Evolutionary conservation across 2,797 vertebrate genomes (phyloP), one percentile per base, ranked within the genome.

Genomic region (Arrhamphus sclerolepis): DNA sequence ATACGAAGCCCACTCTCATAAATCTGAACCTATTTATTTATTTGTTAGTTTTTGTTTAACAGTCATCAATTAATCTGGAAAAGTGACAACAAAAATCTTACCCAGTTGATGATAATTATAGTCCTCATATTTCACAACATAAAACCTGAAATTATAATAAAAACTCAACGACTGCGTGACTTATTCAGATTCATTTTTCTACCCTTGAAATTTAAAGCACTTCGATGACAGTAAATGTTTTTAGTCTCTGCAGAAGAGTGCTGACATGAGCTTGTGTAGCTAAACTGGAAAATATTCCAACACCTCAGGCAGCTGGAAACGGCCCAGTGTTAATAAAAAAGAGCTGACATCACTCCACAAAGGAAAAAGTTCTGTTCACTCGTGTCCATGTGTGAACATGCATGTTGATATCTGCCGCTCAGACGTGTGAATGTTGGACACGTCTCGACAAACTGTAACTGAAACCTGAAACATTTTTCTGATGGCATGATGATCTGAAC

Each of bases 201-300:
- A 11, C 18, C 5, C 41, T 43, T 19, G 3, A 9, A 43, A 43
- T 19, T 43, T 43, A 43, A 20, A 9, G 19, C 18, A 5, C 41
- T 5, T 2, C 19, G n/a, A 43, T 18, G 46, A n/a, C 16, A n/a
- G 46, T n/a, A 28, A 48, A 48, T 22, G 13, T 46, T 20, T 46
- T 16, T n/a, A 6, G 14, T 24, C 6, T 6, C 4, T 47, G 10
- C 7, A 17, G 16, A 43, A 19, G 19, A 19, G 16, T 26, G 24
- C 24, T 8, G 7, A n/a, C 16, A 6, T n/a, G 24, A 48, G 16
- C 26, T 28, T 8, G 10, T 3, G 46, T 8, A 28, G 24, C 46
- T 48, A 48, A 48, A 48, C 46, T 48, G 77, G 81, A 86, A 89
- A 86, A 53, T 80, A 66, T 84, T 82, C 53, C 39, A 62, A 42